phyloP scores from a whole-genome alignment of 2,888 invertebrate genomes.

The Drosophila quinaria region DNA sequence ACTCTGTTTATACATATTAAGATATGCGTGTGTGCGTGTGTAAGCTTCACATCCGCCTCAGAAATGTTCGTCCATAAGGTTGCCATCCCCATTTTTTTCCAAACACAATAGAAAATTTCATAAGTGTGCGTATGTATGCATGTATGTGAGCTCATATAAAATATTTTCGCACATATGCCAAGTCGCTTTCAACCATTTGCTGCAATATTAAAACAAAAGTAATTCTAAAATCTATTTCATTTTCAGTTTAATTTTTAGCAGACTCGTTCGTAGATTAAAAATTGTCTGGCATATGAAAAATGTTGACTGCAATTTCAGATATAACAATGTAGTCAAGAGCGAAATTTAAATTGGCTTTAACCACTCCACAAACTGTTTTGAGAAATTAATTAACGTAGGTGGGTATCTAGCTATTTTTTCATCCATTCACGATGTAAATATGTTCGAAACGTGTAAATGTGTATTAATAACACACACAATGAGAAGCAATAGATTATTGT shows the following conservation, averaged over 20 bases:
- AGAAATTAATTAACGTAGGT: conserved; percentile 7
- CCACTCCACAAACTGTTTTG: conserved; percentile 27
- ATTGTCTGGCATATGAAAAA: conserved; percentile 17
- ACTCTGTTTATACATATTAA: conserved; percentile 12
- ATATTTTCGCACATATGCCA: conserved; percentile 71
- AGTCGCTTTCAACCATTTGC: conserved; percentile 65
- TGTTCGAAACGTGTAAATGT: background rate
- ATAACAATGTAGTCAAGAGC: background rate
- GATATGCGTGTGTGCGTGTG: conserved; percentile 18
- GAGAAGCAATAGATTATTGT: background rate
- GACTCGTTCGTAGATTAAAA: conserved; percentile 52
- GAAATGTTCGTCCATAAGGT: conserved; percentile 52
- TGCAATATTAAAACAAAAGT: conserved; percentile 71
- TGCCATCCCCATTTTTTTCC: conserved; percentile 46
- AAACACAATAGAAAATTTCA: conserved; percentile 15
- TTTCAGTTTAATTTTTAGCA: conserved; percentile 32
- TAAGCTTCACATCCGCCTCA: conserved; percentile 47
- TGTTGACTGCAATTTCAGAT: conserved; percentile 24
- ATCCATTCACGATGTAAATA: too few relatives aligned
- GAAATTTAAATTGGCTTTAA: conserved; percentile 32
- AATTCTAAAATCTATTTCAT: conserved; percentile 56
- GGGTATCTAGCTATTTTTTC: background rate
- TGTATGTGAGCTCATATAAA: conserved; percentile 44
- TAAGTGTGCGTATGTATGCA: conserved; percentile 8
- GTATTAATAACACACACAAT: background rate